A percentile compares a stretch with the other conserved stretches of the same genome.
Evolutionary conservation across 2,113 vertebrate genomes (phyloP).

Genomic region (Thalassoma bifasciatum): DNA sequence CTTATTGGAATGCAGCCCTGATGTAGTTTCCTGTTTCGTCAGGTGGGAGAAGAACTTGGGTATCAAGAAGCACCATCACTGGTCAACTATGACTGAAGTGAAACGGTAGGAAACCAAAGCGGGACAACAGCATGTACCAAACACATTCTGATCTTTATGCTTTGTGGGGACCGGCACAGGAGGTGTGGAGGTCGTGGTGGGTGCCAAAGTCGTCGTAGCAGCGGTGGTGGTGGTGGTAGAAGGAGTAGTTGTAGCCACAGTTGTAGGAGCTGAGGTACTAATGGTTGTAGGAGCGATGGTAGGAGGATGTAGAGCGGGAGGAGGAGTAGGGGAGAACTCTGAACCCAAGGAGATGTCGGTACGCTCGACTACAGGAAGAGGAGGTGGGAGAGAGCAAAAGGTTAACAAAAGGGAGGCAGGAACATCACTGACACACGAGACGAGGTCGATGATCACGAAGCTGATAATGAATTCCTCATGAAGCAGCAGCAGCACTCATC

Average conservation of each 20-base stretch:
- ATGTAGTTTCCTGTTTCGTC: constrained; percentile 50
- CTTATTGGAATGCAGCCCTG: constrained; percentile 57
- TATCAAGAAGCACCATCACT: constrained; percentile 8
- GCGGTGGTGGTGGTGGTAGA: constrained; percentile 46
- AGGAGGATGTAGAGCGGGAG: constrained; percentile 71
- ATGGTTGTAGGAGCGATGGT: constrained; percentile 71
- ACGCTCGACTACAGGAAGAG: constrained; percentile 77
- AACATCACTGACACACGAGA: constrained; percentile 31
- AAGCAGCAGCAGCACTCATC: background rate
- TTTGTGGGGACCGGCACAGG: constrained; percentile 80
- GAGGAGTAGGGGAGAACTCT: constrained; percentile 76
- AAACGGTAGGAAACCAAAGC: constrained; percentile 28
- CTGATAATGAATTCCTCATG: background rate
- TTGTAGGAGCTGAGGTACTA: constrained; percentile 62
- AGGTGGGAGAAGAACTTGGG: constrained; percentile 47
- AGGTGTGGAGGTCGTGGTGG: constrained; percentile 58
- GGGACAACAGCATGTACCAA: constrained; percentile 76
- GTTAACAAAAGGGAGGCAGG: constrained; percentile 69
- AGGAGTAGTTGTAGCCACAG: constrained; percentile 58
- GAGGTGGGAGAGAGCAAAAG: constrained; percentile 78
- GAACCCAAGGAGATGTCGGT: constrained; percentile 77
- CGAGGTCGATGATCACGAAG: constrained; percentile 13
- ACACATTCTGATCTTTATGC: constrained; percentile 68
- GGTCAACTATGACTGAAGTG: constrained; percentile 7
- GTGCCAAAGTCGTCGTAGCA: constrained; percentile 26